Conservation (phyloP, 1,140 invertebrate genomes). For the Tribolium castaneum region DNA sequence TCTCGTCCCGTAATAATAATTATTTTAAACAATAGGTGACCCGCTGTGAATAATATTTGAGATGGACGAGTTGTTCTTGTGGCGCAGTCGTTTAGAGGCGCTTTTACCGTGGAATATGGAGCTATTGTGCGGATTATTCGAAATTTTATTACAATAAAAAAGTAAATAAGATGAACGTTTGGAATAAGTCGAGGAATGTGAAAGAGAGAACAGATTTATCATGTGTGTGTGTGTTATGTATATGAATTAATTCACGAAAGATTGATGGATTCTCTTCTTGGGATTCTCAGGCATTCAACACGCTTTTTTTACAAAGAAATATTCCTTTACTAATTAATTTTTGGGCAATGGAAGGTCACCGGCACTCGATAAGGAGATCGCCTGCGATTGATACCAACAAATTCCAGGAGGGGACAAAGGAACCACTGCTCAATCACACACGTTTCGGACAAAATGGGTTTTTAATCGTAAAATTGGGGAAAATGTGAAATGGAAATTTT, state of each 20-base stretch:
- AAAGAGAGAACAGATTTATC: constrained; percentile 34
- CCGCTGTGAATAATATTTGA: constrained; percentile 51
- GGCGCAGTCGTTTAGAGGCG: constrained; percentile 21
- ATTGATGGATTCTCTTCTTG: constrained; percentile 32
- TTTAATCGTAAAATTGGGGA: too few species aligned
- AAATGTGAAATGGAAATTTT: too few species aligned
- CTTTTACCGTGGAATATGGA: constrained; percentile 26
- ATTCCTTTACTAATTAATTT: constrained; percentile 35
- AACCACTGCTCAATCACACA: too few species aligned
- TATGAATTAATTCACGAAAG: constrained; percentile 34
- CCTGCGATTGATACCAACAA: neutral
- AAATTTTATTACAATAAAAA: constrained; percentile 36
- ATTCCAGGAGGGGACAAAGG: neutral
- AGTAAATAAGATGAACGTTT: constrained; percentile 31
- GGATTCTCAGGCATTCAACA: constrained; percentile 31
- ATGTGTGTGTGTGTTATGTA: constrained; percentile 27
- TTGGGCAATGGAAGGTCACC: neutral
- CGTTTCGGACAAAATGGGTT: too few species aligned
- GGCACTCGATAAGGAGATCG: neutral
- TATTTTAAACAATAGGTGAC: constrained; percentile 58
- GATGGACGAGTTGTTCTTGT: constrained; percentile 34
- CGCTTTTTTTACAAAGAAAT: constrained; percentile 26
- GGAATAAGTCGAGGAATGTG: constrained; percentile 31
- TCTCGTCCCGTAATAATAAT: constrained; percentile 54
- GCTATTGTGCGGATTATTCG: constrained; percentile 32